A percentile compares a stretch with the other conserved stretches of the same genome.
phyloP scores from a whole-genome alignment of 2,797 vertebrate genomes.

The Epinephelus coioides region DNA sequence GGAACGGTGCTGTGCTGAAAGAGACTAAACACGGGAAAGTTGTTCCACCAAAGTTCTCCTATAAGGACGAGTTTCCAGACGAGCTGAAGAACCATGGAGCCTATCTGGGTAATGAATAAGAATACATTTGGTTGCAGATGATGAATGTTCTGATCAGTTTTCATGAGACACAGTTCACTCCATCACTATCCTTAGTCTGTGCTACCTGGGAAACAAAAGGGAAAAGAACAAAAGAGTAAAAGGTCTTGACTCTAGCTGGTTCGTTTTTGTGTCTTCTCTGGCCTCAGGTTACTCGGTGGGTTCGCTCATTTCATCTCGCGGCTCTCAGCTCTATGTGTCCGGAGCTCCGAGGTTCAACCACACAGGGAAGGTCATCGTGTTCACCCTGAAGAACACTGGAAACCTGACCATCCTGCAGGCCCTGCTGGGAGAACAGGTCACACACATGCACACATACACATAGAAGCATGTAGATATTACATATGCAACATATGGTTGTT shows the following conservation, averaged over 20 bases:
- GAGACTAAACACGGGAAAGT: slow-evolving; percentile 91
- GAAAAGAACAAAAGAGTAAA: not conserved
- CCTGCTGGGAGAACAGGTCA: slow-evolving; percentile 93
- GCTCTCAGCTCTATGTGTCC: slow-evolving; percentile 88
- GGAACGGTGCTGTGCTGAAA: slow-evolving; percentile 97
- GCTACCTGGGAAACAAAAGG: not conserved
- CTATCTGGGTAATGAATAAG: slow-evolving; percentile 88
- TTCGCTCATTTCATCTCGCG: slow-evolving; percentile 86
- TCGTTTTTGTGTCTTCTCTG: not conserved
- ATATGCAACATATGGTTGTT: no score
- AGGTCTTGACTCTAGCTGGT: not conserved
- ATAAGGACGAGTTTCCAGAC: slow-evolving; percentile 94
- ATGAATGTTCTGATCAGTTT: not conserved
- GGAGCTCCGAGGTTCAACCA: slow-evolving; percentile 98
- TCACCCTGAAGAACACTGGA: slow-evolving; percentile 91
- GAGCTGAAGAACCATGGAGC: slow-evolving; percentile 95
- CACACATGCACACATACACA: slow-evolving; percentile 23
- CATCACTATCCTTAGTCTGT: not conserved
- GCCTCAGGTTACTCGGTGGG: slow-evolving; percentile 93
- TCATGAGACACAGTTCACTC: not conserved
- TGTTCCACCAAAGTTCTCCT: slow-evolving; percentile 91
- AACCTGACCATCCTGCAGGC: slow-evolving; percentile 93
- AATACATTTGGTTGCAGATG: not conserved
- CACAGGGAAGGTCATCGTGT: slow-evolving; percentile 95
- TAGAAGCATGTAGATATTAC: no score